A percentile compares a stretch with the other conserved stretches of the same genome.
Evolutionary conservation across 2,888 invertebrate species (phyloP).

Genomic region (Lasioglossum vierecki): DNA sequence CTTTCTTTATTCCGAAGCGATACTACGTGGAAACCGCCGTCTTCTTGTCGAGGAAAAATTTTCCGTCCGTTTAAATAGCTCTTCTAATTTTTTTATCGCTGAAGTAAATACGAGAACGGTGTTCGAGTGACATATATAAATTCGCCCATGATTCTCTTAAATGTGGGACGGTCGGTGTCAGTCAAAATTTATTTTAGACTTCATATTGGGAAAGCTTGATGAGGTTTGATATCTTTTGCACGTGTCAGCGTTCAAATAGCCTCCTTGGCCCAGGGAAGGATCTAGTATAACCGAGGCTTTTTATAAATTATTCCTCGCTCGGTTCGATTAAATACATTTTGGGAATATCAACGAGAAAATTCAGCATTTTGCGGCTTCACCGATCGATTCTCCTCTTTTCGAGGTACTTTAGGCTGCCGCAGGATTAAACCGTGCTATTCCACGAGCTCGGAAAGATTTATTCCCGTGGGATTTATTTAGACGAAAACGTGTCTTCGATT

Average conservation of each 20-base stretch:
- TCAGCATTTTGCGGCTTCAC: neutral
- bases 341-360: neutral
- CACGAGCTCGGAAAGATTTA: slow-evolving; percentile 17
- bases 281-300: neutral
- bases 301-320: neutral
- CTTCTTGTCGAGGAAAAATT: neutral
- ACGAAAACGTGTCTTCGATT: neutral
- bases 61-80: neutral
- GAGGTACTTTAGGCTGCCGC: neutral
- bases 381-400: neutral
- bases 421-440: slow-evolving; percentile 2
- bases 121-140: too few relatives aligned
- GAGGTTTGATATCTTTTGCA: too few relatives aligned
- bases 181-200: too few relatives aligned
- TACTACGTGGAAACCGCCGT: neutral
- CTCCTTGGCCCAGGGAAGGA: neutral
- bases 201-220: too few relatives aligned
- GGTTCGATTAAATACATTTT: neutral
- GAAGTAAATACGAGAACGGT: neutral
- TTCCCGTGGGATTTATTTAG: slow-evolving; percentile 23
- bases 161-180: too few relatives aligned
- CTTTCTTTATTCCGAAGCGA: neutral
- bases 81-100: neutral
- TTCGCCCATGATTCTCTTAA: too few relatives aligned
- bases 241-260: too few relatives aligned